Evolutionary conservation across 2,113 vertebrate species (phyloP), one percentile per base, ranked within the genome.

Genomic region (Ia io): DNA sequence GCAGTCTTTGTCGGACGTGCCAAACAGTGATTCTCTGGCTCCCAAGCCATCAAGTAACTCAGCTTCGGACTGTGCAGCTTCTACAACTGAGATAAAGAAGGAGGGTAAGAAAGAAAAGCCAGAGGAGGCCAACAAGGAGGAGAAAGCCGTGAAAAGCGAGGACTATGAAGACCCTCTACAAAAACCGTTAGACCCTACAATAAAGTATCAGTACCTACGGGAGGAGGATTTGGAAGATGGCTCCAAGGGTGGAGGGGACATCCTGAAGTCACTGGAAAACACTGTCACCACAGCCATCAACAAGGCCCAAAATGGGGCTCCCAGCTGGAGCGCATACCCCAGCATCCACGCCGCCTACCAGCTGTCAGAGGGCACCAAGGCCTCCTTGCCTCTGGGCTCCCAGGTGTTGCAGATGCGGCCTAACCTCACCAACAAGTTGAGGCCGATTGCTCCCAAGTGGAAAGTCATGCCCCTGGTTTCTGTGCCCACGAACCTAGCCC

Each of bases 311-410:
- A 99, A 98, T 0, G 98, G 98, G 67, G 98, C 98, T 1, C 98
- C 98, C 74, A 99, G 98, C 98, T 99, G 99, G 99, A 99, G 99
- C 12, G 99, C 99, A 0, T 99, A 99, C 79, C 99, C 99, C 30
- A 99, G 99, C 98, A 99, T 99, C 95, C 99, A 99, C 0, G 99
- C 99, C 0, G 99, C 99, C 95, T 99, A 99, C 97, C 99, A 99
- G 98, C 99, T 99, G 96, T 99, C 99, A 0, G 99, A 99, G 91
- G 98, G 99, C 96, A 98, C 99, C 97, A 99, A 99, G 97, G 99
- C 98, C 0, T 92, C 99, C 32, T 9, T 98, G 97, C 98, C 98
- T 0, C 97, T 99, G 85, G 98, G 98, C 0, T 99, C 99, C 65
- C 99, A 99, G 87, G 99, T 99, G 1, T 94, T 99, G 90, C 99